Evolutionary conservation across 2,888 invertebrate species (phyloP).

Genomic region (Lithophane ornitopus): DNA sequence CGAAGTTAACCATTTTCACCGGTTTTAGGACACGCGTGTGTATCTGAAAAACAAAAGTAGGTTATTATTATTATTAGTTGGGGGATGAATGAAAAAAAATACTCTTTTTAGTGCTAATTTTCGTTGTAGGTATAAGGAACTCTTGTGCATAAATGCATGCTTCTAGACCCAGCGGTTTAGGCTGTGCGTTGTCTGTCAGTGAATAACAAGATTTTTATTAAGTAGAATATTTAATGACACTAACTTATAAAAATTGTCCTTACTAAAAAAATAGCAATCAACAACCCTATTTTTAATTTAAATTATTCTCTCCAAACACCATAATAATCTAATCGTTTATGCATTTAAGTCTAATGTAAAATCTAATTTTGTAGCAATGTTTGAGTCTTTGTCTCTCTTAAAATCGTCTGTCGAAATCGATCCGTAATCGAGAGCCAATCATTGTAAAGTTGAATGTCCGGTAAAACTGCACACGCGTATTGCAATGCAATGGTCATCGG

Average conservation of each 20-base stretch:
- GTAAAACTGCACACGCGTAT: conserved; percentile 24
- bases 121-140: not conserved
- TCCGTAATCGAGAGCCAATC: conserved; percentile 15
- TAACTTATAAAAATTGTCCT: not conserved
- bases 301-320: not conserved
- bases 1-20: conserved; percentile 35
- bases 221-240: not conserved
- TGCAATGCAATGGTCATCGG: conserved; percentile 23
- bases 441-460: conserved; percentile 9
- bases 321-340: not conserved
- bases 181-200: not conserved
- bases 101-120: not conserved
- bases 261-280: not conserved
- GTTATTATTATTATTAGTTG: not conserved
- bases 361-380: not conserved
- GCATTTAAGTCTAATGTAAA: not conserved
- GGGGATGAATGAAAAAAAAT: not conserved
- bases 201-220: not conserved
- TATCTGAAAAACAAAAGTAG: not conserved
- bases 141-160: not conserved
- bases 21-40: not conserved
- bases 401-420: not conserved
- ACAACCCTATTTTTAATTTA: not conserved
- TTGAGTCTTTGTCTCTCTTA: not conserved
- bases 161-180: not conserved